These are phyloP conservation scores for Hypomesus transpacificus DNA, from an alignment of 2,113 vertebrate genomes.

Conservation along the genomic window DNA sequence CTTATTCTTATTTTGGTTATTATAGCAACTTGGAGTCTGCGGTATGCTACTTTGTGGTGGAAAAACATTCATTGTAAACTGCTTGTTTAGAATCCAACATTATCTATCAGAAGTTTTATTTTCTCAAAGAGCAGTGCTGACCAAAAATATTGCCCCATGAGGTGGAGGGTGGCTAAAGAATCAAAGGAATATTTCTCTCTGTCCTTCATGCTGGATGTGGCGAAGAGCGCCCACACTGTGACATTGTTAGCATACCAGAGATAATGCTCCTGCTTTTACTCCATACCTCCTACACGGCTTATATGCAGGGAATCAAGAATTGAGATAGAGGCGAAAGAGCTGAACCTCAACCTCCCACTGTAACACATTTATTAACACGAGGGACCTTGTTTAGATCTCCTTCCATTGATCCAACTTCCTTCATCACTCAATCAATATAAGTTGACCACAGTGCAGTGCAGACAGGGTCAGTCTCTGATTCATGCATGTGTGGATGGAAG, in stretches of 20 bases:
- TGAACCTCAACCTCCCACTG: slow-evolving; percentile 31
- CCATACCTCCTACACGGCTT: slow-evolving; percentile 18
- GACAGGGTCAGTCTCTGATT: slow-evolving; percentile 37
- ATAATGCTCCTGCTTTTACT: neutral
- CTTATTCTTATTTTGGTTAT: no score
- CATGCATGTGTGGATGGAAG: slow-evolving; percentile 19
- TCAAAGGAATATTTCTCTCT: neutral
- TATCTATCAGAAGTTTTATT: no score
- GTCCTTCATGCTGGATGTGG: neutral
- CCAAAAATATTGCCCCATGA: neutral
- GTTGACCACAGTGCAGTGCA: slow-evolving; percentile 34
- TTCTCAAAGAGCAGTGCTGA: neutral
- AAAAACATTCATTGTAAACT: no score
- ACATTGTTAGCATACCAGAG: slow-evolving; percentile 29
- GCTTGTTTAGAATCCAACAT: no score
- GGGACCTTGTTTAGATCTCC: slow-evolving; percentile 36
- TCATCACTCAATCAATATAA: slow-evolving; percentile 46
- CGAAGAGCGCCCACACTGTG: slow-evolving; percentile 23
- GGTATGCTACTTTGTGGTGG: no score
- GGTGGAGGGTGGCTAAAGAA: neutral
- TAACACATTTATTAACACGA: slow-evolving; percentile 40
- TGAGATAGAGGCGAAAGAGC: neutral
- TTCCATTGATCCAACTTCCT: slow-evolving; percentile 45
- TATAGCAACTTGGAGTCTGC: no score
- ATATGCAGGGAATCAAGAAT: neutral